Evolutionary conservation across 2,888 invertebrate species (phyloP).

Genomic region (Agrotis exclamationis): DNA sequence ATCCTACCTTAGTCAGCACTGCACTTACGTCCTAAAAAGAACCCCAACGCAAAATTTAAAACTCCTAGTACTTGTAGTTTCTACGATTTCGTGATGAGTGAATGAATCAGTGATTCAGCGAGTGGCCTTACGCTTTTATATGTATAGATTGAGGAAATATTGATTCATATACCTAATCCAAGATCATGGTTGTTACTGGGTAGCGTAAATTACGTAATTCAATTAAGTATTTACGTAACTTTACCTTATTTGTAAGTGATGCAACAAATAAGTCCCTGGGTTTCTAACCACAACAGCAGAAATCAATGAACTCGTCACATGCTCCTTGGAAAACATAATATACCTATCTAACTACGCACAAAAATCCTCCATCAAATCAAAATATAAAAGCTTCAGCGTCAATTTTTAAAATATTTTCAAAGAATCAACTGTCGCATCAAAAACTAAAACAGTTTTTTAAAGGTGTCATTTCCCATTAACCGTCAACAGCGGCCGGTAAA

Average conservation of each 20-base stretch:
- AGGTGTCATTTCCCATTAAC: conserved; percentile 80
- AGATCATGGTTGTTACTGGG: too few relatives aligned
- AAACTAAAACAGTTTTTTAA: conserved; percentile 63
- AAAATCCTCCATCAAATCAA: conserved; percentile 18
- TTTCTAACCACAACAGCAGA: neutral
- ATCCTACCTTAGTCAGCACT: too few relatives aligned
- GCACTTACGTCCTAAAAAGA: too few relatives aligned
- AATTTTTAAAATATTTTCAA: conserved; percentile 38
- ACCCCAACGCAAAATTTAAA: too few relatives aligned
- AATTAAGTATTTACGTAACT: too few relatives aligned
- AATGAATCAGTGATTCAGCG: too few relatives aligned
- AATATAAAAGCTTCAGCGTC: conserved; percentile 16
- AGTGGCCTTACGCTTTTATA: too few relatives aligned
- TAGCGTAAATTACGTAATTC: neutral
- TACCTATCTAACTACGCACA: too few relatives aligned
- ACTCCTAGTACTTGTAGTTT: too few relatives aligned
- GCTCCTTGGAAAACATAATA: neutral
- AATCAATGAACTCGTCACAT: neutral
- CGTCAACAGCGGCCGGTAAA: conserved; percentile 71
- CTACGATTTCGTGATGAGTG: too few relatives aligned
- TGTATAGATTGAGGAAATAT: neutral
- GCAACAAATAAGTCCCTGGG: neutral
- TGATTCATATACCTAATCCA: too few relatives aligned
- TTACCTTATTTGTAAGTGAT: neutral
- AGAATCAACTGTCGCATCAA: conserved; percentile 43